phyloP scores from a whole-genome alignment of 2,888 invertebrate genomes.

The Epistrophella euchroma region DNA sequence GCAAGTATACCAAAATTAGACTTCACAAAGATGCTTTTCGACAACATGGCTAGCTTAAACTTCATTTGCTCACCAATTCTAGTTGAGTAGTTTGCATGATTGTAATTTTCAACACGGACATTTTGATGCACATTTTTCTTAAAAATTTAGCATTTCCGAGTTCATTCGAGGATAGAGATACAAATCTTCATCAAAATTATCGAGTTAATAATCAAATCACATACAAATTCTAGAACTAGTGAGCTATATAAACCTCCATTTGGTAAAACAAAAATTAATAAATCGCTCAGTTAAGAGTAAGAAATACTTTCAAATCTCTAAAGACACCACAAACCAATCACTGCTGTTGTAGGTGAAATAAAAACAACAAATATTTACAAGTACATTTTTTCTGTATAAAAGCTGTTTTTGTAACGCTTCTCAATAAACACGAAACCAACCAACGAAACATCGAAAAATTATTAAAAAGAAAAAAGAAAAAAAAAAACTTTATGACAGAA shows the following conservation, averaged over 20 bases:
- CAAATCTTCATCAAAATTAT: background rate
- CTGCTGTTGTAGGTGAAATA: conserved; percentile 20
- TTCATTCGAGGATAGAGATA: background rate
- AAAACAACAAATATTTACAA: conserved; percentile 45
- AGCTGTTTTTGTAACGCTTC: conserved; percentile 63
- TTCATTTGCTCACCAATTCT: background rate
- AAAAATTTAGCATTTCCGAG: background rate
- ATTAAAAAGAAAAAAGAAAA: conserved; percentile 1
- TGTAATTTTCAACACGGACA: background rate
- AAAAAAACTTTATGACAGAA: conserved; percentile 7
- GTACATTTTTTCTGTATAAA: conserved; percentile 35
- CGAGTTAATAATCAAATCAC: background rate
- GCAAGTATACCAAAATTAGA: conserved; percentile 3
- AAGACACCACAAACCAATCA: conserved; percentile 54
- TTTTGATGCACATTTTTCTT: background rate
- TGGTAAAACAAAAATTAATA: conserved; percentile 2
- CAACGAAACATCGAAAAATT: conserved; percentile 28
- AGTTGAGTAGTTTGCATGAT: background rate
- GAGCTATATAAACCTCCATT: background rate
- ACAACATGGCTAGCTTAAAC: conserved; percentile 27
- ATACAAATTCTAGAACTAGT: background rate
- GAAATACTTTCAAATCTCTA: conserved; percentile 22
- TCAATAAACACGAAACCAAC: conserved; percentile 55
- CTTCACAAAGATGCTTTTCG: conserved; percentile 44
- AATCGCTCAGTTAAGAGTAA: background rate